Percentiles rank a stretch among this genome's conserved stretches.
These are phyloP conservation scores for Tragopan temminckii DNA, from an alignment of 2,797 vertebrate genomes.

Conservation along the genomic window DNA sequence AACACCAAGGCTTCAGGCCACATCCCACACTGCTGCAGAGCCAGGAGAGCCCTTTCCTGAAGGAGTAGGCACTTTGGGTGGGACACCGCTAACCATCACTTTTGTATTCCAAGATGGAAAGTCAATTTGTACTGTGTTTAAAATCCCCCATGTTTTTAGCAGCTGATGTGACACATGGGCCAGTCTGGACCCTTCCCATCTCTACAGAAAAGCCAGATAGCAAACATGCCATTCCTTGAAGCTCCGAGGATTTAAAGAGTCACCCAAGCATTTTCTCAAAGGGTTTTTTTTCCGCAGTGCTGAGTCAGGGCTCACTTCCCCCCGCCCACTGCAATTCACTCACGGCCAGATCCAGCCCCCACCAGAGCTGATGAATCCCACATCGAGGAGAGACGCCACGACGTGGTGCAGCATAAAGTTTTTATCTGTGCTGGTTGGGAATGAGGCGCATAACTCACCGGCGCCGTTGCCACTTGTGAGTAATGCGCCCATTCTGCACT, in stretches of 20 bases:
- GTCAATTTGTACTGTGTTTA: neutral
- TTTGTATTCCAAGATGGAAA: neutral
- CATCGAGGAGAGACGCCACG: neutral
- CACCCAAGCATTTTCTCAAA: fast-evolving
- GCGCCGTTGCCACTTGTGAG: conserved; percentile 53
- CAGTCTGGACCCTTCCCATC: neutral
- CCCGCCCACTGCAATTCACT: neutral
- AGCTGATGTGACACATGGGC: neutral
- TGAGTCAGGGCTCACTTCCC: conserved; percentile 46
- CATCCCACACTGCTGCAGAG: neutral
- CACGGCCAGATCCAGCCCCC: neutral
- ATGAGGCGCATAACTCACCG: conserved; percentile 66
- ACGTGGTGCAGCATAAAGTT: conserved; percentile 59
- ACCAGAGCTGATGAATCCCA: conserved; percentile 45
- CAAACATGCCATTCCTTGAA: neutral
- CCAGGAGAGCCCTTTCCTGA: neutral
- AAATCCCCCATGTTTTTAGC: neutral
- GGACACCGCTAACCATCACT: neutral
- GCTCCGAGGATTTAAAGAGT: neutral
- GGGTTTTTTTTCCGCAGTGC: neutral
- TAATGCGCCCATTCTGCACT: conserved; percentile 63
- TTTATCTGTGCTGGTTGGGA: conserved; percentile 49
- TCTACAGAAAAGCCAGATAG: neutral
- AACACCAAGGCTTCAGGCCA: neutral
- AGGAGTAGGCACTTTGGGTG: fast-evolving